Evolutionary conservation across 2,113 vertebrate genomes (phyloP).

Genomic region (Catharus fuscescens): DNA sequence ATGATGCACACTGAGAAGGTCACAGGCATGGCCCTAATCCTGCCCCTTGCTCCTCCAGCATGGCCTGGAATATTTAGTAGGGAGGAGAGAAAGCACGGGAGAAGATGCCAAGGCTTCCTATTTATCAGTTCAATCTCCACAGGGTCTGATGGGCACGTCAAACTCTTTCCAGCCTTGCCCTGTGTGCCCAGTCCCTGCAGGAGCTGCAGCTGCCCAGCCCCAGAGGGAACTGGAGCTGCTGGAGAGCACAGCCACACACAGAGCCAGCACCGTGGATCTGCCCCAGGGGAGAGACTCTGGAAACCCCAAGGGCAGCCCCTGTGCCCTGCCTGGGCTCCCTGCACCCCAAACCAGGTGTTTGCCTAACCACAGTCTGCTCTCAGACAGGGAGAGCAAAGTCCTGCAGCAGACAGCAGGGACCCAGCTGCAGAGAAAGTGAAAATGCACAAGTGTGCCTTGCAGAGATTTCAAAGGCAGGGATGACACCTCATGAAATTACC

Average conservation of each 20-base stretch:
- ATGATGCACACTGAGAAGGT: not conserved
- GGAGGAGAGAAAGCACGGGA: not conserved
- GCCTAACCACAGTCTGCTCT: accelerated
- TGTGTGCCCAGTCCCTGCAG: not conserved
- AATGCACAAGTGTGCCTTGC: accelerated
- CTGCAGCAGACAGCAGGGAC: not conserved
- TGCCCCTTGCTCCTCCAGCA: not conserved
- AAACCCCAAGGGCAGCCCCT: not conserved
- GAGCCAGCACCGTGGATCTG: not conserved
- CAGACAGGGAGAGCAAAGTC: not conserved
- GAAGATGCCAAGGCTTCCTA: not conserved
- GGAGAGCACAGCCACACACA: accelerated
- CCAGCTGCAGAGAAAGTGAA: not conserved
- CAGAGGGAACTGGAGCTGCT: not conserved
- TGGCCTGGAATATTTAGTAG: not conserved
- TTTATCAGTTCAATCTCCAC: not conserved
- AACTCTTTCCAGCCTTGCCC: not conserved
- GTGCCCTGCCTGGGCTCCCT: not conserved
- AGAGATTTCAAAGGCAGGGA: not conserved
- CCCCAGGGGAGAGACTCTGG: not conserved
- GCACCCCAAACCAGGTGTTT: accelerated
- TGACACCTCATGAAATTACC: not conserved
- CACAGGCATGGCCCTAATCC: not conserved
- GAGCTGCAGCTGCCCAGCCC: not conserved
- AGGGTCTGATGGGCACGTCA: not conserved